Percentiles rank a stretch among this genome's conserved stretches.
Evolutionary conservation across 2,888 invertebrate genomes (phyloP).

Genomic region (Homarus gammarus): DNA sequence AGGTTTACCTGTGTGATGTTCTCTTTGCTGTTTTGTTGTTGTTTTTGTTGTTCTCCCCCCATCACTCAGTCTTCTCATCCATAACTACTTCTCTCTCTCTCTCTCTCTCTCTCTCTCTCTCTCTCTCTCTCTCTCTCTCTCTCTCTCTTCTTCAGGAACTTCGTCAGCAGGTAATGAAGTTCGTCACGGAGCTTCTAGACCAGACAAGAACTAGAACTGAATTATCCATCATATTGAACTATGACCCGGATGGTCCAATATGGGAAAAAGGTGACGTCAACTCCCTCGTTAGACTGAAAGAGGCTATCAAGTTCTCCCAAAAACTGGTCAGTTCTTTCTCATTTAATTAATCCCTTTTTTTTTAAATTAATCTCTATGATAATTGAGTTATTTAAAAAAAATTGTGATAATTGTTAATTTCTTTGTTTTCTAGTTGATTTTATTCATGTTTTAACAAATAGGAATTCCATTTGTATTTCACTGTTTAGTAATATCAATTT

Average conservation of each 20-base stretch:
- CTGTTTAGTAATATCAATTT: too few species aligned
- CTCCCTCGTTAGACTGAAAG: constrained; percentile 92
- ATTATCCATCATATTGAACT: constrained; percentile 96
- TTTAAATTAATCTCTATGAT: too few species aligned
- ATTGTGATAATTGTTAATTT: constrained; percentile 3
- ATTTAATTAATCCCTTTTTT: too few species aligned
- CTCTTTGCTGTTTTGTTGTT: too few species aligned
- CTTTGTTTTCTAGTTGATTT: not conserved
- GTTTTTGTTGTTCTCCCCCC: not conserved
- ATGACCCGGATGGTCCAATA: constrained; percentile 87
- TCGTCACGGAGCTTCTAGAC: constrained; percentile 93
- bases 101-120: not conserved
- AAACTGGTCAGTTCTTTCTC: constrained; percentile 82
- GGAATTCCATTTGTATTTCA: too few species aligned
- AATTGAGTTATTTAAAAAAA: too few species aligned
- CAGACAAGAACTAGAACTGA: constrained; percentile 96
- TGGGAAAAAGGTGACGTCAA: constrained; percentile 94
- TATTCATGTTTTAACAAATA: too few species aligned
- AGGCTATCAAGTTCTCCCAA: constrained; percentile 98
- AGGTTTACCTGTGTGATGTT: too few species aligned
- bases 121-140: not conserved
- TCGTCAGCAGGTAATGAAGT: constrained; percentile 89
- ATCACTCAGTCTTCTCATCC: not conserved
- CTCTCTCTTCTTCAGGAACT: constrained; percentile 78
- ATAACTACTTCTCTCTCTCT: not conserved